A percentile compares a stretch with the other conserved stretches of the same genome.
Evolutionary conservation across 1,140 invertebrate genomes (phyloP).

Genomic region (Drosophila truncata): DNA sequence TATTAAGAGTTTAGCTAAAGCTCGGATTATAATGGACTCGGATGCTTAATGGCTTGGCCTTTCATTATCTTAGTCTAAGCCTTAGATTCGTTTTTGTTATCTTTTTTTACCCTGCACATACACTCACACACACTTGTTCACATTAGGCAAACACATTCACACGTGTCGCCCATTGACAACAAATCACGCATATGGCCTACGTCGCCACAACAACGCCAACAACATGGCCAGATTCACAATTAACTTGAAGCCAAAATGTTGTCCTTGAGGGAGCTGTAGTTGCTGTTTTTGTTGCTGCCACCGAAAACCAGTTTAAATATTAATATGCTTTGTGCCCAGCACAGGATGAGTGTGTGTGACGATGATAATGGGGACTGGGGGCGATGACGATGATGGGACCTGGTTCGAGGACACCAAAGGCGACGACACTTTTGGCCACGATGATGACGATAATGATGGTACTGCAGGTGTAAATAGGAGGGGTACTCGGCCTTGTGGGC

Average conservation of each 20-base stretch:
- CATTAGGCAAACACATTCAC: slow-evolving; percentile 36
- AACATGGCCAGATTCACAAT: slow-evolving; percentile 61
- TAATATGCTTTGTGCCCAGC: slow-evolving; percentile 58
- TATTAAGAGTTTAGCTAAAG: neutral
- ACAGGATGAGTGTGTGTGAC: slow-evolving; percentile 45
- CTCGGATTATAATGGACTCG: neutral
- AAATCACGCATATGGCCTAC: slow-evolving; percentile 62
- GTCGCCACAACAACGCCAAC: slow-evolving; percentile 19
- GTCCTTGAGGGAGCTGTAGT: slow-evolving; percentile 49
- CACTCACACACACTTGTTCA: neutral
- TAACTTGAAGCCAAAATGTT: slow-evolving; percentile 73
- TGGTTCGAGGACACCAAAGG: slow-evolving; percentile 41
- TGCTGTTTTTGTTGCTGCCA: slow-evolving; percentile 20
- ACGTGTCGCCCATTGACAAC: slow-evolving; percentile 69
- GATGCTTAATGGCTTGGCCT: neutral
- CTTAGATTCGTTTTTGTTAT: neutral
- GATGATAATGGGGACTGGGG: slow-evolving; percentile 33
- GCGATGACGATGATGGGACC: slow-evolving; percentile 40
- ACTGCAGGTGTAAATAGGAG: slow-evolving; percentile 11
- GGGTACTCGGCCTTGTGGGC: slow-evolving; percentile 22
- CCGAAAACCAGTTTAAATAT: slow-evolving; percentile 71
- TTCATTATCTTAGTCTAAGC: too few species aligned
- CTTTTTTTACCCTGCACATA: slow-evolving; percentile 1
- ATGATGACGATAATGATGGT: slow-evolving; percentile 27
- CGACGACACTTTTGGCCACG: slow-evolving; percentile 58